Percentiles rank a stretch among this genome's conserved stretches.
Conservation (phyloP, 2,797 vertebrate species). For the Thaleichthys pacificus region DNA sequence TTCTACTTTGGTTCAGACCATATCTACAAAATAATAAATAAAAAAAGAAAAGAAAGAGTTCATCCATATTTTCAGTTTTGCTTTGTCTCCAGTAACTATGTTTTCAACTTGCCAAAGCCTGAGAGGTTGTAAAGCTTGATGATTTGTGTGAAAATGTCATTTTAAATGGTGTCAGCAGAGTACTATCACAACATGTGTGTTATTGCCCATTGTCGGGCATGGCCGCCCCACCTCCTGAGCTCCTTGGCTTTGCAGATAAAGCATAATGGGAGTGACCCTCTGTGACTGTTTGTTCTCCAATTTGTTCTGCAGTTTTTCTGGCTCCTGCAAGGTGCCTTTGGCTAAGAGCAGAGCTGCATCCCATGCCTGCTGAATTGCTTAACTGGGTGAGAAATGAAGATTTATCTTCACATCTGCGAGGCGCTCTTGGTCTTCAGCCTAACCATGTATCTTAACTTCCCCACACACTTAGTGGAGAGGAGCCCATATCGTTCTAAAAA, state of each 20-base stretch:
- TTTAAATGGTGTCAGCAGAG: conserved; percentile 50
- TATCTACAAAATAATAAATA: conserved; percentile 37
- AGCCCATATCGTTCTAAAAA: neutral
- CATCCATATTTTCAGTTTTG: conserved; percentile 33
- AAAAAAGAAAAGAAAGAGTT: conserved; percentile 5
- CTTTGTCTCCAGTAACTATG: conserved; percentile 36
- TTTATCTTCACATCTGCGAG: conserved; percentile 74
- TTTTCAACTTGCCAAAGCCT: conserved; percentile 25
- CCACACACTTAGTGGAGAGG: conserved; percentile 17
- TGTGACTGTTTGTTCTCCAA: conserved; percentile 75
- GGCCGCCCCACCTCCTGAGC: conserved; percentile 50
- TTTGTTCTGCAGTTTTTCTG: conserved; percentile 73
- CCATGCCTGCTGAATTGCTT: conserved; percentile 53
- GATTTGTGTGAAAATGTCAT: conserved; percentile 53
- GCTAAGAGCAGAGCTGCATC: conserved; percentile 40
- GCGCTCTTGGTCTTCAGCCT: conserved; percentile 38
- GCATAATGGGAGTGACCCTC: conserved; percentile 68
- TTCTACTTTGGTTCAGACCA: conserved; percentile 22
- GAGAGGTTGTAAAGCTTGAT: conserved; percentile 19
- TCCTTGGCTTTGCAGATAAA: conserved; percentile 53
- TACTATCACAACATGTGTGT: conserved; percentile 56
- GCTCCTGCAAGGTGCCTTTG: conserved; percentile 67
- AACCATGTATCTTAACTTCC: conserved; percentile 41
- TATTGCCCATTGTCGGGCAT: conserved; percentile 51
- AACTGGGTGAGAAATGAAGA: conserved; percentile 73